phyloP scores from a whole-genome alignment of 2,888 invertebrate species.

The Dione juno region DNA sequence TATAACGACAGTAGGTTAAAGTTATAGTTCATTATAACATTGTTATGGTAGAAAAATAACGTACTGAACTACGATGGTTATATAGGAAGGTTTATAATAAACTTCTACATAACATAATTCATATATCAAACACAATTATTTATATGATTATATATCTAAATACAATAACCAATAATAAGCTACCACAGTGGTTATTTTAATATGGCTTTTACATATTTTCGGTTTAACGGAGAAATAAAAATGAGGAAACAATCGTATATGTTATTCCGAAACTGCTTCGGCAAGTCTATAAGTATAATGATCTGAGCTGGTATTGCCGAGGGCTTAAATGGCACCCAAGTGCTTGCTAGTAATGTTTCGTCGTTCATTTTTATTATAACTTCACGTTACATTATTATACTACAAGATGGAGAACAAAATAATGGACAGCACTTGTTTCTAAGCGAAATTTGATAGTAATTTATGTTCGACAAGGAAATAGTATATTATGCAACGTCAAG shows the following conservation, averaged over 20 bases:
- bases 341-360: neutral
- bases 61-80: neutral
- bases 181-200: neutral
- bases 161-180: too few relatives aligned
- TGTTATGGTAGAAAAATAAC: neutral
- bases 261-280: slow-evolving; percentile 7
- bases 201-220: neutral
- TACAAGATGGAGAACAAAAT: neutral
- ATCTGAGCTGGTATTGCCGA: neutral
- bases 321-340: neutral
- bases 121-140: too few relatives aligned
- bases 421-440: neutral
- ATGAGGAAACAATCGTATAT: neutral
- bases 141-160: too few relatives aligned
- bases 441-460: slow-evolving; percentile 40
- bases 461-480: slow-evolving; percentile 40
- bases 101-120: too few relatives aligned
- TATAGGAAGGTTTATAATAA: too few relatives aligned
- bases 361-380: slow-evolving; percentile 12
- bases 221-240: neutral
- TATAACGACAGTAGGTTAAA: neutral
- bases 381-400: neutral
- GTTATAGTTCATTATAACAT: neutral
- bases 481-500: slow-evolving; percentile 48
- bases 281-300: slow-evolving; percentile 10